Percentiles rank a stretch among this genome's conserved stretches.
Evolutionary conservation across 2,113 vertebrate genomes (phyloP).

Genomic region (Chamaea fasciata): DNA sequence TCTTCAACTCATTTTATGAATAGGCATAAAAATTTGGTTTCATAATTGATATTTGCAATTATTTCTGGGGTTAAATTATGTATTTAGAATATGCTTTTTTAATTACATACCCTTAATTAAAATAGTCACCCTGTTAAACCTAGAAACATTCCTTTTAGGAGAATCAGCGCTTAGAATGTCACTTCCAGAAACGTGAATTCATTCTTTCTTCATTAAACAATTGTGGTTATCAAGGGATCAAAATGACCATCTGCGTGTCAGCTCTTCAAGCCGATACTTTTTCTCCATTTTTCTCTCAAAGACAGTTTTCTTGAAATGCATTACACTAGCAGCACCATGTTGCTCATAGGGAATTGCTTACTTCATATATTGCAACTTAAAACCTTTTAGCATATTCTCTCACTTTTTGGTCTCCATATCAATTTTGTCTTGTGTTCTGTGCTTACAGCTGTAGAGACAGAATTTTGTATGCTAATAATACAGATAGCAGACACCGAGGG

Average conservation of each 20-base stretch:
- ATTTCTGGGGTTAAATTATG: background rate
- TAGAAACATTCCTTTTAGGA: background rate
- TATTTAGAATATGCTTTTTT: background rate
- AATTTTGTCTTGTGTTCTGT: background rate
- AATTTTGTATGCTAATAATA: background rate
- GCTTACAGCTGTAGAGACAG: background rate
- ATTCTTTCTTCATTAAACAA: background rate
- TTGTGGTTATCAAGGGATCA: background rate
- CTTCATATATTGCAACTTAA: background rate
- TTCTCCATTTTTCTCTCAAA: background rate
- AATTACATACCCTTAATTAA: background rate
- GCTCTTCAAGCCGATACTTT: background rate
- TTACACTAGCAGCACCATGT: accelerated
- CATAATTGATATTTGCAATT: background rate
- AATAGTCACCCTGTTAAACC: background rate
- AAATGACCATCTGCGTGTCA: background rate
- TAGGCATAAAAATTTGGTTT: background rate
- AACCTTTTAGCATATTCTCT: background rate
- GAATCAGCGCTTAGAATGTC: background rate
- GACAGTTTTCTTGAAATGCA: background rate
- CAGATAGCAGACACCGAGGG: background rate
- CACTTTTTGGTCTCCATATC: background rate
- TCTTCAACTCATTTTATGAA: background rate
- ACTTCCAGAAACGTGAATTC: background rate
- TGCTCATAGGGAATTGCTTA: background rate